Conservation (phyloP, 2,888 invertebrate species). For the Dendrolimus houi region DNA sequence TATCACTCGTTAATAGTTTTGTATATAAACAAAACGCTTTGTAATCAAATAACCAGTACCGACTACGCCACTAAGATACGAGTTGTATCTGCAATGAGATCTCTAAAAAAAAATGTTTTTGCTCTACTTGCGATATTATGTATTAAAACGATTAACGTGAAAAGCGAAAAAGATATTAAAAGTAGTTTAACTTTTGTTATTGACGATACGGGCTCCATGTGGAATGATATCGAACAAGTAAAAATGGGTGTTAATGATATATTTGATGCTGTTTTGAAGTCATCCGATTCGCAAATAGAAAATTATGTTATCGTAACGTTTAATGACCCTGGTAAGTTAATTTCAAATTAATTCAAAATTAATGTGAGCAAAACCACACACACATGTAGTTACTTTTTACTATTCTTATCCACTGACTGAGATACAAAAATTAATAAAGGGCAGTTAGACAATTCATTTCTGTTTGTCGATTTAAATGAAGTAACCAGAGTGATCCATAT, state of each 20-base stretch:
- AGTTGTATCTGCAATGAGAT: neutral
- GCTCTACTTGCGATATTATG: neutral
- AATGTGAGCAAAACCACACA: too few species aligned
- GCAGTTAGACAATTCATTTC: too few species aligned
- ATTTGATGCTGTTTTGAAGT: constrained; percentile 39
- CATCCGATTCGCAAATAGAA: constrained; percentile 37
- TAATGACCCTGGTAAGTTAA: constrained; percentile 46
- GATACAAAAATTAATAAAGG: too few species aligned
- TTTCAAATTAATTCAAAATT: too few species aligned
- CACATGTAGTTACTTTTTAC: too few species aligned
- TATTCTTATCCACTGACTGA: too few species aligned
- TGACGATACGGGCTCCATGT: constrained; percentile 49
- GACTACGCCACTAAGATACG: neutral
- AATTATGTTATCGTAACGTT: constrained; percentile 51
- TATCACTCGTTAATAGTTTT: neutral
- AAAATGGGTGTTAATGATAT: constrained; percentile 29
- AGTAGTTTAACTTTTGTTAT: constrained; percentile 49
- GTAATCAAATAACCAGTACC: neutral
- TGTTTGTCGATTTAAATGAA: too few species aligned
- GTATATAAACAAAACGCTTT: neutral
- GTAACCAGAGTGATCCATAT: too few species aligned
- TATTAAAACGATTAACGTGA: neutral
- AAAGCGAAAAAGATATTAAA: constrained; percentile 19
- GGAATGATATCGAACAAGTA: constrained; percentile 36
- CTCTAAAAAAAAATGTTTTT: neutral